Percentiles rank a stretch among this genome's conserved stretches.
Evolutionary conservation across 2,113 vertebrate genomes (phyloP).

Genomic region (Hippopotamus amphibius): DNA sequence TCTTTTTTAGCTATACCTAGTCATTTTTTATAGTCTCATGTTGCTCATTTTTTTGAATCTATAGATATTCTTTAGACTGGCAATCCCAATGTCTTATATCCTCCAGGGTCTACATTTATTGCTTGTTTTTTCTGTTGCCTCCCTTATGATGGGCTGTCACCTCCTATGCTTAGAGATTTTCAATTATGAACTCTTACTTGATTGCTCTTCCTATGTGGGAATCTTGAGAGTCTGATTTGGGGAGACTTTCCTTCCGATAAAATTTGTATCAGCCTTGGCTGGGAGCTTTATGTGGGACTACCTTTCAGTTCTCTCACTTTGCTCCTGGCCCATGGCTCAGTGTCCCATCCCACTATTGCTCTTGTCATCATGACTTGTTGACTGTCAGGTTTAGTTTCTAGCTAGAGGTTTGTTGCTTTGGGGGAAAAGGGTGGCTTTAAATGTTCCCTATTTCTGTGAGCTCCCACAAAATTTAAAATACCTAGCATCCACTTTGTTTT

Average conservation of each 20-base stretch:
- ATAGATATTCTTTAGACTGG: neutral
- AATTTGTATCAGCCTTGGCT: neutral
- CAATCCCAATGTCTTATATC: neutral
- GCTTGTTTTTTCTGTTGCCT: neutral
- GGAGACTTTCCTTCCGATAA: conserved; percentile 5
- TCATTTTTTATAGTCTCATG: neutral
- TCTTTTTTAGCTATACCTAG: neutral
- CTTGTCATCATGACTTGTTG: neutral
- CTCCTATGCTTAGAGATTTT: neutral
- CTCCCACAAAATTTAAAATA: conserved; percentile 14
- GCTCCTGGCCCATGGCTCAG: neutral
- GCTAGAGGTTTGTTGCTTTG: conserved; percentile 20
- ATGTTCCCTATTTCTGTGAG: neutral
- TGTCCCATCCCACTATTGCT: neutral
- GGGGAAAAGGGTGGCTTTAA: neutral
- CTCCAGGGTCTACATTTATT: neutral
- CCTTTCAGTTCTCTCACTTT: neutral
- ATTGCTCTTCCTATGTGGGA: neutral
- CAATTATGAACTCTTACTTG: neutral
- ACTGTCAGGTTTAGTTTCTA: neutral
- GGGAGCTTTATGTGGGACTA: neutral
- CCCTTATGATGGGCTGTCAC: neutral
- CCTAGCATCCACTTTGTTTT: neutral
- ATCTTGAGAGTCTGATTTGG: neutral
- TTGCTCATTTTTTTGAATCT: neutral